Evolutionary conservation across 2,797 vertebrate species (phyloP).

Genomic region (Sciaenops ocellatus): DNA sequence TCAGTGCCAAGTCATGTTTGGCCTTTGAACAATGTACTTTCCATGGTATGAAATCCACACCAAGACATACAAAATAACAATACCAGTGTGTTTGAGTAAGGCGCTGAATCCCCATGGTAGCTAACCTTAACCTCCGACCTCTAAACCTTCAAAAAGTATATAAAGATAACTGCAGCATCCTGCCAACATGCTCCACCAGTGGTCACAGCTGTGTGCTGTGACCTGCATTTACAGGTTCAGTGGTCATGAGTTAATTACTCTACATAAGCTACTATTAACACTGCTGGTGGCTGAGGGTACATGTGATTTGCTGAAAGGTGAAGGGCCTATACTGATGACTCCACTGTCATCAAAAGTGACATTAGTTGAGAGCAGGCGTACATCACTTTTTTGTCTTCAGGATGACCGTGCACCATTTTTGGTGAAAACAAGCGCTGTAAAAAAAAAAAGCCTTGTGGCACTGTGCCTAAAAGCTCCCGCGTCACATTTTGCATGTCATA

Average conservation of each 20-base stretch:
- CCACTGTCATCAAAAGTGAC: not conserved
- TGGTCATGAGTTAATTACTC: not conserved
- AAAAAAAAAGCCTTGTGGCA: not conserved
- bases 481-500: no score
- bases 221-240: constrained; percentile 20
- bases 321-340: not conserved
- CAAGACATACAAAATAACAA: constrained; percentile 7
- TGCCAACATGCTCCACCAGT: not conserved
- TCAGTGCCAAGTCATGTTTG: constrained; percentile 32
- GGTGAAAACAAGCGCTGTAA: no score
- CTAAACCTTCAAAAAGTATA: not conserved
- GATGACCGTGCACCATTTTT: no score
- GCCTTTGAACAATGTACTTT: constrained; percentile 17
- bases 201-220: not conserved
- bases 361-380: not conserved
- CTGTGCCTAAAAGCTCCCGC: no score
- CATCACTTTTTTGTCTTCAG: no score
- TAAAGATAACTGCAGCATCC: not conserved
- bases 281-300: not conserved
- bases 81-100: not conserved
- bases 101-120: not conserved
- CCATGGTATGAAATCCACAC: constrained; percentile 3
- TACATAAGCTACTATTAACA: not conserved
- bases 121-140: not conserved
- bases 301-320: not conserved